Evolutionary conservation across 2,797 vertebrate species (phyloP), one percentile per base, ranked within the genome.

Genomic region (Rousettus madagascariensis): DNA sequence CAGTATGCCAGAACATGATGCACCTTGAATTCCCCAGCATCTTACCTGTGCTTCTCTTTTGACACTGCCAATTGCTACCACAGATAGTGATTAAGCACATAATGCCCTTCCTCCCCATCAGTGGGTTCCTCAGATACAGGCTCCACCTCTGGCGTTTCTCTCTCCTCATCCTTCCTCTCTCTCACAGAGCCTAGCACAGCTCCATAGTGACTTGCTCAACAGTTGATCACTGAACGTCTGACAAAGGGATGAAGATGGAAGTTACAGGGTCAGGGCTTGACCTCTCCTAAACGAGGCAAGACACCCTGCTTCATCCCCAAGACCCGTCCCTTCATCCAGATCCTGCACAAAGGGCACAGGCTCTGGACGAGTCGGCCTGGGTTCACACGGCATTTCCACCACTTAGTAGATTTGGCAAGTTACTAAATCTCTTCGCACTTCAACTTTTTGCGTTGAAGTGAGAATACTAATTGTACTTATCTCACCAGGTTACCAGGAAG

Each of bases 1-100:
- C 22, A 6, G 24, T 82, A 41, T 30, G 53, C 80, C 4, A 22
- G 33, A 77, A 41, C 12, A 10, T 0, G 12, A 51, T 13, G 24
- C 7, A 3, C 71, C 49, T 19, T 41, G 38, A 41, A 7, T 46
- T 33, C 33, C 28, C 36, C 3, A 11, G 13, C 8, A 6, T 22
- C 38, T 41, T 15, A 49, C 28, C 5, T 0, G 1, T 2, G 3
- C 15, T 22, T 78, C 72, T 63, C 33, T 69, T n/a, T 36, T 0
- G 41, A 69, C 59, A 2, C 24, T 22, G 46, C 28, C 68, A 2
- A 0, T 83, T 80, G 51, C 91, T 59, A 46, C 63, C 28, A 5
- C 1, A 11, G 63, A 46, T 0, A 4, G 28, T 5, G 8, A 61
- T 33, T 20, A 24, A 79, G 30, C n/a, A 13, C 0, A 0, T 7